A percentile compares a stretch with the other conserved stretches of the same genome.
These are phyloP conservation scores for Odontomachus brunneus DNA, from an alignment of 1,140 invertebrate species.

Conservation along the genomic window DNA sequence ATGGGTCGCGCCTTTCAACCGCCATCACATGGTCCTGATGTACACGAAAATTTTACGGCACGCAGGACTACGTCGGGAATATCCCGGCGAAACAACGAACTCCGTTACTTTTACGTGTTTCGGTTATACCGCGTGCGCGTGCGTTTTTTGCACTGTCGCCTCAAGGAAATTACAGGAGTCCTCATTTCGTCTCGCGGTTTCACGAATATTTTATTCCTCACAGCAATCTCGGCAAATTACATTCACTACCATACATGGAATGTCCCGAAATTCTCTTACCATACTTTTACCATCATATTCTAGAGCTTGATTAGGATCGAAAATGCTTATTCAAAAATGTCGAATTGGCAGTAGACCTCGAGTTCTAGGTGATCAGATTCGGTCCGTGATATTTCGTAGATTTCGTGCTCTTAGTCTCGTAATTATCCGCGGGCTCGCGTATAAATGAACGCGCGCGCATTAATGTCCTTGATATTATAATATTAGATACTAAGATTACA, in stretches of 20 bases:
- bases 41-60: conserved; percentile 22
- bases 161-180: conserved; percentile 36
- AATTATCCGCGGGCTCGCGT: no score
- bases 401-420: no score
- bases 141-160: conserved; percentile 9
- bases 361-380: no score
- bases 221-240: conserved; percentile 26
- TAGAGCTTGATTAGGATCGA: no score
- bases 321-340: no score
- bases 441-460: no score
- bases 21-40: conserved; percentile 1
- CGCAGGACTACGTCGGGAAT: conserved; percentile 15
- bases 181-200: conserved; percentile 37
- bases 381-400: no score
- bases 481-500: no score
- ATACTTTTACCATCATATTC: no score
- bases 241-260: conserved; percentile 12
- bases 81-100: conserved; percentile 24
- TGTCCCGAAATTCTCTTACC: no score
- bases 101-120: conserved; percentile 41
- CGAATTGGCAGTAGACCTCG: no score
- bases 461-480: no score
- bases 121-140: not conserved
- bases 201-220: conserved; percentile 38
- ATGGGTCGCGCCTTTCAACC: conserved; percentile 34